Evolutionary conservation across 2,797 vertebrate genomes (phyloP), one percentile per base, ranked within the genome.

Genomic region (Toxotes lorentzi): DNA sequence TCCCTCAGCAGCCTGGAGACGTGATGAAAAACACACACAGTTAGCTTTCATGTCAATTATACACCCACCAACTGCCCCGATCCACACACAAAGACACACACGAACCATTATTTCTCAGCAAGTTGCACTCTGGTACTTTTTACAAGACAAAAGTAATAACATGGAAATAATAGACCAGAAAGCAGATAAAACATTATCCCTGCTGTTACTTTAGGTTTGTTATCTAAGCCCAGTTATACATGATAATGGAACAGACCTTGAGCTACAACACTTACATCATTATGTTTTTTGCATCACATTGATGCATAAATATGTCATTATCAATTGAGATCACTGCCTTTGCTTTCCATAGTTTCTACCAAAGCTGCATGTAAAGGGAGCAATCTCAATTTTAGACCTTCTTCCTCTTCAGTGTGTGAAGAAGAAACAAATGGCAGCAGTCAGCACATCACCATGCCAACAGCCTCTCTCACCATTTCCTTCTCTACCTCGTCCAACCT

Each of bases 1-100:
- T 98, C 97, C 47, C 96, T 96, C 74, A 98, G 95, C 84, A 98
- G 91, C 78, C 97, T 98, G 94, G 0, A 81, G 74, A 83, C 45
- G 50, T 0, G 17, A 72, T 4, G 4, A 54, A 68, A 78, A 43
- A 69, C 71, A 76, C 47, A 60, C 61, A 65, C 45, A 32, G 60
- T 80, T 78, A 65, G 59, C 53, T 69, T 64, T 78, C 38, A 66
- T 73, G 51, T 68, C 76, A 71, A 48, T 23, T 64, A 72, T 50
- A 70, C 75, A 66, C 63, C 58, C 51, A 58, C 57, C 48, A 58
- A 66, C 24, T 21, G 45, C 24, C 40, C 65, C 2, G 19, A 65
- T 56, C 3, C 66, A n/a, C 66, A 53, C 58, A 75, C 45, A 65
- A 30, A 60, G 17, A 56, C 61, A 14, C 35, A 62, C 32, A 59